A percentile compares a stretch with the other conserved stretches of the same genome.
These are phyloP conservation scores for Mirza zaza DNA, from an alignment of 2,113 vertebrate genomes.

Conservation along the genomic window DNA sequence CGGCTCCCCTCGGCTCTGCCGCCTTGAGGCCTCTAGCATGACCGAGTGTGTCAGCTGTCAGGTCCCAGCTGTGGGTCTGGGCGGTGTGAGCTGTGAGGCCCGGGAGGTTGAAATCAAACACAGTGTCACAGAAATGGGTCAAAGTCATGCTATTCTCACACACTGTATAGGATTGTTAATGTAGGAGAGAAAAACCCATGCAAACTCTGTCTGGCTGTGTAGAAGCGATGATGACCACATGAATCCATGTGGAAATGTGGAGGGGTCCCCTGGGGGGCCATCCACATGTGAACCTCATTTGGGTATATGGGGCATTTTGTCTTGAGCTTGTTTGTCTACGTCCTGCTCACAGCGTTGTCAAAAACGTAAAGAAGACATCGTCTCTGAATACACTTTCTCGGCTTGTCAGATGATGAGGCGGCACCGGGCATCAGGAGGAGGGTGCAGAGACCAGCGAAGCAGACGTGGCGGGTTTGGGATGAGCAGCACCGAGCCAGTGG, in stretches of 20 bases:
- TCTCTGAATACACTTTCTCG: not conserved
- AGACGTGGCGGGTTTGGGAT: not conserved
- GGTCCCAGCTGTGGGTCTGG: not conserved
- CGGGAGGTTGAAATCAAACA: not conserved
- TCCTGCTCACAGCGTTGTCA: not conserved
- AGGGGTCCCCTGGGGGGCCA: fast-evolving
- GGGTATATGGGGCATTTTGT: not conserved
- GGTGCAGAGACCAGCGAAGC: not conserved
- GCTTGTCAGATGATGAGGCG: too few relatives aligned
- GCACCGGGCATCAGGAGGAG: not conserved
- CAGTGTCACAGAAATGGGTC: not conserved
- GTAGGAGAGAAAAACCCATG: not conserved
- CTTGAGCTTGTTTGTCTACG: not conserved
- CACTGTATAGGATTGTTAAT: not conserved
- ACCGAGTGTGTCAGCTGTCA: fast-evolving
- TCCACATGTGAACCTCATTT: not conserved
- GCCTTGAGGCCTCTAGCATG: not conserved
- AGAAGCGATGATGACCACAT: fast-evolving
- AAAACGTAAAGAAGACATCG: not conserved
- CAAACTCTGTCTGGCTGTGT: not conserved
- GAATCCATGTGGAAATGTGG: too few relatives aligned
- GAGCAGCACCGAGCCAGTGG: not conserved
- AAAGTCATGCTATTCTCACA: not conserved
- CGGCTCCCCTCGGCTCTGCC: not conserved
- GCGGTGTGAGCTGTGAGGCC: not conserved